phyloP scores from a whole-genome alignment of 2,113 vertebrate species.

The Rhabdornis inornatus region DNA sequence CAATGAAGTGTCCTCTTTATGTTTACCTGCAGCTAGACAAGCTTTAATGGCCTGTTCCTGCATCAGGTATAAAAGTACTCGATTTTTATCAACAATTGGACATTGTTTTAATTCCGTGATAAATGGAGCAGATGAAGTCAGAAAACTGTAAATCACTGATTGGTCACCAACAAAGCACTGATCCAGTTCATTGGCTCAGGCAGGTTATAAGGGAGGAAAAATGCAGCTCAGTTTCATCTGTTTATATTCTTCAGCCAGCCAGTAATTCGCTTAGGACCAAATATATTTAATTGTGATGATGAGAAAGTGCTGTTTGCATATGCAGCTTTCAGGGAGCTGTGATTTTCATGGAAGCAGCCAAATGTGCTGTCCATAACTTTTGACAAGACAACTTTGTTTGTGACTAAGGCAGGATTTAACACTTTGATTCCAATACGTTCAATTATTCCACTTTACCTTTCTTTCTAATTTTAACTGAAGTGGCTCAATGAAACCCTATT shows the following conservation, averaged over 20 bases:
- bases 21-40: neutral
- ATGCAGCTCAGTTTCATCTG: neutral
- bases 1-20: neutral
- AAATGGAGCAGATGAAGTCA: neutral
- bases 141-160: neutral
- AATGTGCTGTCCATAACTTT: neutral
- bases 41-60: neutral
- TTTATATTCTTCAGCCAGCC: neutral
- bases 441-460: neutral
- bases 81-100: constrained; percentile 38
- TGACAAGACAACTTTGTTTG: neutral
- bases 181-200: neutral
- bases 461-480: neutral
- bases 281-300: neutral
- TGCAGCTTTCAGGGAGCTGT: neutral
- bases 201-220: neutral
- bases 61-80: neutral
- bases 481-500: neutral
- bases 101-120: constrained; percentile 23
- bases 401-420: neutral
- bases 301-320: neutral
- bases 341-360: neutral
- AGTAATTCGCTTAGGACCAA: neutral
- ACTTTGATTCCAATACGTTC: neutral
- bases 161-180: neutral